A percentile compares a stretch with the other conserved stretches of the same genome.
Evolutionary conservation across 23 tunicate genomes (phyloP).

Genomic region (Phallusia fumigata): DNA sequence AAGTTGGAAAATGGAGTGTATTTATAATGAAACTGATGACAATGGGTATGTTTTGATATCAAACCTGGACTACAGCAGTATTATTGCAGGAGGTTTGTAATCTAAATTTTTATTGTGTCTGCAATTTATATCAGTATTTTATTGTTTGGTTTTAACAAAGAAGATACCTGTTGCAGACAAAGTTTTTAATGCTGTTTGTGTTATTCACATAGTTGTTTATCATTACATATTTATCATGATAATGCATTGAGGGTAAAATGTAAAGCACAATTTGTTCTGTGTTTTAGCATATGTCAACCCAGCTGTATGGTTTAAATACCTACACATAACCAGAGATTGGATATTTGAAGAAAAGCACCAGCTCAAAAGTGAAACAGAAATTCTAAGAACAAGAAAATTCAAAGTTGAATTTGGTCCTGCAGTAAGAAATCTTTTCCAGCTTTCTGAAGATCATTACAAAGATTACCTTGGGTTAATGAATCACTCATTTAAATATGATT

Average conservation of each 20-base stretch:
- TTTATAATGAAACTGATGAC: background rate
- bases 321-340: constrained; percentile 9
- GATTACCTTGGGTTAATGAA: background rate
- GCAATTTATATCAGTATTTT: background rate
- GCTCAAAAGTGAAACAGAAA: background rate
- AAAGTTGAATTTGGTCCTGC: constrained; percentile 1
- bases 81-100: background rate
- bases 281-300: constrained; percentile 13
- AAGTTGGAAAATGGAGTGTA: background rate
- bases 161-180: too few relatives aligned
- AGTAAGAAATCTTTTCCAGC: background rate
- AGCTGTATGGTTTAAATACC: constrained; percentile 17
- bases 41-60: background rate
- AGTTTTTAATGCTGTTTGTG: too few relatives aligned
- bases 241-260: too few relatives aligned
- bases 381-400: background rate
- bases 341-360: background rate
- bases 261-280: too few relatives aligned
- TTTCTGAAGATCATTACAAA: background rate
- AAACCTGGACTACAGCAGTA: background rate
- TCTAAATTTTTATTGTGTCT: background rate
- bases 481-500: background rate
- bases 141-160: background rate
- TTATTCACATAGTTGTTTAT: too few relatives aligned
- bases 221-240: too few relatives aligned